Base-by-base conservation (phyloP, 2,888 invertebrate species). In the Metalampra italica region DNA sequence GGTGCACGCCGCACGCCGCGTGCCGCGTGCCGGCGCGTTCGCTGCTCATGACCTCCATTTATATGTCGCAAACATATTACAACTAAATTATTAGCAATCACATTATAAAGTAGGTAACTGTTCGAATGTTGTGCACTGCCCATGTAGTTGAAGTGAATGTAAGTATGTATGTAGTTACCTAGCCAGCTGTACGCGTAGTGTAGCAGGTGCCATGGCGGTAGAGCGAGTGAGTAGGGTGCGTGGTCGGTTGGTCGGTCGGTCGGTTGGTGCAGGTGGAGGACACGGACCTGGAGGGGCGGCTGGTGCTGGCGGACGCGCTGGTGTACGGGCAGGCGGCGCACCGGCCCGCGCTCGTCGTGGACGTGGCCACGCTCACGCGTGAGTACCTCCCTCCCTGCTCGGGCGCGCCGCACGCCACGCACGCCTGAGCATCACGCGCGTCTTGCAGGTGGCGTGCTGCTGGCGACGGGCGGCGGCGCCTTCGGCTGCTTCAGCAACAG, bases 301-400 rank as follows among this genome's bases (percentile, higher is more conserved):
- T 96, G 51, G 91, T 94, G 63, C 79, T 97, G 77, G 95, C 96
- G 0, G 96, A 97, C 87, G 95, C 96, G 30, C 81, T 97, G 46
- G 91, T 93, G 55, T 96, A 96, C 82, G 95, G 95, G 0, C 93
- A 88, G 75, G 67, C 79, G 12, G 48, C 57, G 39, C 87, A 91
- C 71, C 90, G 90, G 43, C 93, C 94, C 0, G 75, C 88, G 37
- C 81, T 93, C 14, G 90, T 94, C 34, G 73, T 95, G 14, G 94
- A 94, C 65, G 90, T 95, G 56, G 94, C 93, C 22, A 94, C 94
- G 30, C 82, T 94, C 45, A 94, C 94, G 34, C 91, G 86, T 84
- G 29, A 57, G 73, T 54, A 44, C 43, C 14, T n/a, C 29, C 7
- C 13, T 11, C 36, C n/a, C 32, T 2, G 2, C 12, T 7, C 32